Evolutionary conservation across 1,140 invertebrate species (phyloP).

Genomic region (Drosophila gunungcola): DNA sequence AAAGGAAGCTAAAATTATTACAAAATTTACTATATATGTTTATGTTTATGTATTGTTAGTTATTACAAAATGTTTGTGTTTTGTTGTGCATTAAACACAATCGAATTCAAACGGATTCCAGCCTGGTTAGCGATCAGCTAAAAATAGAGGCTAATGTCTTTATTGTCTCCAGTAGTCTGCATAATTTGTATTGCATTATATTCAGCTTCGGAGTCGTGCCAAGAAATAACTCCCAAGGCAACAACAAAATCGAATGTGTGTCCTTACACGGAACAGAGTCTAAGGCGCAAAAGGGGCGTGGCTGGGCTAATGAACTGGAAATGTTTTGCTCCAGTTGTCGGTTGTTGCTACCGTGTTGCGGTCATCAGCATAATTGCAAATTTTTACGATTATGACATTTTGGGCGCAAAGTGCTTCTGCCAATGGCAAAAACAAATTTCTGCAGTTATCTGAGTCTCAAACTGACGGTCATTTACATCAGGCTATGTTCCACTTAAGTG

Average conservation of each 20-base stretch:
- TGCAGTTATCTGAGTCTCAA: slow-evolving; percentile 2
- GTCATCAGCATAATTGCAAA: slow-evolving; percentile 61
- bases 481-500: slow-evolving; percentile 32
- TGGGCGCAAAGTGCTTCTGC: slow-evolving; percentile 43
- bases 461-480: slow-evolving; percentile 22
- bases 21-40: too few species aligned
- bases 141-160: slow-evolving; percentile 54
- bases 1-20: too few species aligned
- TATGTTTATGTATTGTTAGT: too few species aligned
- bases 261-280: not conserved
- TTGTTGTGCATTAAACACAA: too few species aligned
- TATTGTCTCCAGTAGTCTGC: slow-evolving; percentile 65
- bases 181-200: slow-evolving; percentile 65
- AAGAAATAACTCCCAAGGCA: slow-evolving; percentile 28
- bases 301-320: slow-evolving; percentile 65
- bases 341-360: slow-evolving; percentile 17
- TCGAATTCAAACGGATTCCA: too few species aligned
- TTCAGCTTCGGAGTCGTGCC: slow-evolving; percentile 42
- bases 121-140: not conserved
- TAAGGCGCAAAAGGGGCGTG: slow-evolving; percentile 16
- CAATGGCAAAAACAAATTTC: slow-evolving; percentile 53
- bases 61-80: too few species aligned
- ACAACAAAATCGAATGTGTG: slow-evolving; percentile 34
- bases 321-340: slow-evolving; percentile 50
- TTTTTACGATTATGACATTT: slow-evolving; percentile 71